These are phyloP conservation scores for Leucozona laternaria DNA, from an alignment of 2,888 invertebrate genomes.

Conservation along the genomic window DNA sequence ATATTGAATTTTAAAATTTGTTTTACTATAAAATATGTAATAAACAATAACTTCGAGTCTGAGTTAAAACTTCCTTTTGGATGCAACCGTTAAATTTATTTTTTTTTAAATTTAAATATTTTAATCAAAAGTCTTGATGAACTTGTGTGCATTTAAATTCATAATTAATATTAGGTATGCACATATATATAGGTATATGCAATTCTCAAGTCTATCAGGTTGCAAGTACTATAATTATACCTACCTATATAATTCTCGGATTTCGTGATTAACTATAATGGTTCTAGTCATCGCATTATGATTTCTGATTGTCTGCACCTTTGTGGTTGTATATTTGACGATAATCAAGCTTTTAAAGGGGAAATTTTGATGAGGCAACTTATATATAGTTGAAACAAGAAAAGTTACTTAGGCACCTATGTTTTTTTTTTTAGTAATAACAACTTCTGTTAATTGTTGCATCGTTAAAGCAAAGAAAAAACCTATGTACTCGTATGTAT, in stretches of 20 bases:
- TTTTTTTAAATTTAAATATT: neutral
- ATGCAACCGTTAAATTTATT: neutral
- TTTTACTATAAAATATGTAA: no score
- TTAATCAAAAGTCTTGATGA: neutral
- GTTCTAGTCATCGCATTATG: neutral
- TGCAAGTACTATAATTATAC: neutral
- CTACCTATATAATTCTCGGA: neutral
- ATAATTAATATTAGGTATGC: neutral
- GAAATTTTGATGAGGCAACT: slow-evolving; percentile 5
- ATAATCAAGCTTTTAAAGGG: neutral
- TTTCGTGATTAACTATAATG: slow-evolving; percentile 33
- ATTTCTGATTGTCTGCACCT: slow-evolving; percentile 11
- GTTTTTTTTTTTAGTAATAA: neutral
- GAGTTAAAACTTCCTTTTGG: no score
- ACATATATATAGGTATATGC: neutral
- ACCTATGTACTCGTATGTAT: no score
- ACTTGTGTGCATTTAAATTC: neutral
- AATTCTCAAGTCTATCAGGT: slow-evolving; percentile 1
- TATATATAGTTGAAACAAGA: neutral
- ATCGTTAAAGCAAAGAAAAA: neutral
- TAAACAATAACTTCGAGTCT: no score
- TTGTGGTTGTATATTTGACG: neutral
- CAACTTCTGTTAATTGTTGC: neutral
- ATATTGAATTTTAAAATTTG: no score
- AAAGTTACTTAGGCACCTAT: neutral